Evolutionary conservation across 2,888 invertebrate species (phyloP), one percentile per base, ranked within the genome.

Genomic region (Agrilus biguttatus): DNA sequence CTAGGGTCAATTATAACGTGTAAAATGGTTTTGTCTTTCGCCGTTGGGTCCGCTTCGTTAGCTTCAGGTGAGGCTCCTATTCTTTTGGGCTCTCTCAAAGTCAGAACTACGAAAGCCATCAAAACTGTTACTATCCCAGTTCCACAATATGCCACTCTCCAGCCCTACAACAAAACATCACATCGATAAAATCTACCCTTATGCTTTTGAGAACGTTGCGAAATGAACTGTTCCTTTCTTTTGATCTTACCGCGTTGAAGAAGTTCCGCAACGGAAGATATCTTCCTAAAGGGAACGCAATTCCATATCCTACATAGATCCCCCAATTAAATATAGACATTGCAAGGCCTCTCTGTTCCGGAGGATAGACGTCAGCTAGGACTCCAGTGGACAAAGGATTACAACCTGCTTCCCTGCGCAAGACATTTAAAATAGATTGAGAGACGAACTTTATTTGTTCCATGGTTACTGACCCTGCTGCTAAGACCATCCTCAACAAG

Each of bases 321-420:
- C 93, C 92, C 91, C 91, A 92, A 66, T 92, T 92, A 70, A 92
- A 92, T 48, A 93, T 79, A 1, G 91, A 89, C 73, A 92, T 80
- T 12, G 91, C 92, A 36, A 91, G 66, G 2, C 88, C 92, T 44
- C 92, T 74, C 57, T 88, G 83, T 47, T 78, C 73, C 59, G 85
- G 85, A 0, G 81, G 78, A 59, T 87, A 86, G 55, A 86, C 75
- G 58, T 88, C 87, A 0, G 85, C 83, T 45, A 88, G 70, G 38
- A 88, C 79, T 7, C 89, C 89, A 0, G 88, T 88, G 0, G 87
- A 83, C 44, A 90, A 64, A 0, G 90, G 90, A 67, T 89, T 89
- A 62, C 88, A 87, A 2, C 86, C 89, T 1, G 88, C 82, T 61
- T 90, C 90, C 2, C 88, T 78, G 53, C 39, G 61, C 56, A 37